A percentile compares a stretch with the other conserved stretches of the same genome.
Evolutionary conservation across 2,888 invertebrate genomes (phyloP).

Genomic region (Microplitis manilae): DNA sequence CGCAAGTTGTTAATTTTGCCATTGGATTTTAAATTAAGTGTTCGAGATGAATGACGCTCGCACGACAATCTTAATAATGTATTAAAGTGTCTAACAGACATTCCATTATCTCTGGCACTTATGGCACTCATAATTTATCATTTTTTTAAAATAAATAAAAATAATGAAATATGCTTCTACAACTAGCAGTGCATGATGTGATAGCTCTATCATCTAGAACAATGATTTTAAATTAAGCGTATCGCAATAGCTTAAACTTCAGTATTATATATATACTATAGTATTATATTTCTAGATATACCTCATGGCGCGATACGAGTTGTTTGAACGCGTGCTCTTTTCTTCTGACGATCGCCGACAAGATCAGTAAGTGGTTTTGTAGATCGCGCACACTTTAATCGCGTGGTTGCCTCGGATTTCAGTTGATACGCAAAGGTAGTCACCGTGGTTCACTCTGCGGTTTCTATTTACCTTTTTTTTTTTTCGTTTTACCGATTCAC

Average conservation of each 20-base stretch:
- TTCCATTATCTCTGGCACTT: constrained; percentile 27
- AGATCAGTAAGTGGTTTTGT: constrained; percentile 42
- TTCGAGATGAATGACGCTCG: neutral
- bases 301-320: too few species aligned
- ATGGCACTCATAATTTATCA: constrained; percentile 39
- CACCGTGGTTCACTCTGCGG: constrained; percentile 43
- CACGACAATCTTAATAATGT: neutral
- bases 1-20: neutral
- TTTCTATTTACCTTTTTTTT: constrained; percentile 21
- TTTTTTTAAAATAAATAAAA: neutral
- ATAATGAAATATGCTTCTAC: constrained; percentile 4
- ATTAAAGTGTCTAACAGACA: constrained; percentile 43
- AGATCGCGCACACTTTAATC: constrained; percentile 44
- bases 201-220: constrained; percentile 59
- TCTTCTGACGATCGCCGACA: constrained; percentile 40
- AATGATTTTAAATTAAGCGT: constrained; percentile 30
- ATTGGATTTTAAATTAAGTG: neutral
- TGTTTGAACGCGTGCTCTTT: neutral
- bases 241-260: constrained; percentile 10
- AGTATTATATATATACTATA: neutral
- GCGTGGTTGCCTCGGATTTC: constrained; percentile 43
- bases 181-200: constrained; percentile 56
- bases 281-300: too few species aligned
- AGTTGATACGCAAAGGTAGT: constrained; percentile 32
- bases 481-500: constrained; percentile 9